Conservation (phyloP, 2,888 invertebrate species). For the Sinopyrophorus schimmeli region DNA sequence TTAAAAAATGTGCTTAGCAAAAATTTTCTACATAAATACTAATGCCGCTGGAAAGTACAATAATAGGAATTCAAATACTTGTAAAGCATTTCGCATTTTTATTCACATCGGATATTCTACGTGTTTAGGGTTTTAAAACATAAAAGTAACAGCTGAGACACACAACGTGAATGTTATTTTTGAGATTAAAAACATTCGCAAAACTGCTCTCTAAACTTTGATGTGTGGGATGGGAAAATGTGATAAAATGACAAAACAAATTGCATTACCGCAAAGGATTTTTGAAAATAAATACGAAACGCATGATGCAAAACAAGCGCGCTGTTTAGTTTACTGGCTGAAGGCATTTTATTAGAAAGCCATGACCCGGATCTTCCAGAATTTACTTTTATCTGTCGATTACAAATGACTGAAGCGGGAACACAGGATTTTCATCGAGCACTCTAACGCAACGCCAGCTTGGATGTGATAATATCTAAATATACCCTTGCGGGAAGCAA, state of each 20-base stretch:
- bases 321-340: neutral
- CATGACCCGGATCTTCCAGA: slow-evolving; percentile 6
- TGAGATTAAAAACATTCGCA: slow-evolving; percentile 22
- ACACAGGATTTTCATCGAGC: slow-evolving; percentile 31
- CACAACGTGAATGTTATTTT: slow-evolving; percentile 14
- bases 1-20: too few species aligned
- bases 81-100: slow-evolving; percentile 15
- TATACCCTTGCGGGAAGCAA: slow-evolving; percentile 37
- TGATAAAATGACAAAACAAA: neutral
- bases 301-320: too few species aligned
- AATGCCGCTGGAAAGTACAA: slow-evolving; percentile 17
- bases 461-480: slow-evolving; percentile 41
- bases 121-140: slow-evolving; percentile 16
- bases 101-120: slow-evolving; percentile 19
- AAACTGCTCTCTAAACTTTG: neutral
- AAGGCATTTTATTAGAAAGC: neutral
- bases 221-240: slow-evolving; percentile 7
- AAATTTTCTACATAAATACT: slow-evolving; percentile 16
- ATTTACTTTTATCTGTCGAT: slow-evolving; percentile 17
- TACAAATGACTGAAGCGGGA: slow-evolving; percentile 25
- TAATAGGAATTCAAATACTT: slow-evolving; percentile 16
- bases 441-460: slow-evolving; percentile 32
- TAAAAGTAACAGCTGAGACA: slow-evolving; percentile 23
- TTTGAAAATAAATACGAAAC: neutral
- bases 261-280: neutral